These are phyloP conservation scores for Hirtodrosophila trivittata DNA, from an alignment of 2,888 invertebrate genomes.

Conservation along the genomic window DNA sequence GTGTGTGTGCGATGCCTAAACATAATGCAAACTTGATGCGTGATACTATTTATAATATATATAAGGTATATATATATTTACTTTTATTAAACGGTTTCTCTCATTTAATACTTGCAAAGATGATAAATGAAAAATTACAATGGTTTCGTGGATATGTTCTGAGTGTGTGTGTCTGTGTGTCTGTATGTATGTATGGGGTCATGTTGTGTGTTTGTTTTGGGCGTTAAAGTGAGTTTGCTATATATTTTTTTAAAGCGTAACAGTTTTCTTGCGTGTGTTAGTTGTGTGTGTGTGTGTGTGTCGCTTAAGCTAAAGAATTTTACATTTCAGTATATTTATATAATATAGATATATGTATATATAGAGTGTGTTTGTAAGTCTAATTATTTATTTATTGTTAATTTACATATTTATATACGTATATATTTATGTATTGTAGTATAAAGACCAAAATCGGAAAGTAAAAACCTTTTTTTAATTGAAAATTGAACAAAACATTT, in stretches of 20 bases:
- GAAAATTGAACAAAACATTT: slow-evolving; percentile 34
- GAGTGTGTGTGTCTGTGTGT: slow-evolving; percentile 12
- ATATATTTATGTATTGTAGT: slow-evolving; percentile 13
- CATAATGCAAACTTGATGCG: slow-evolving; percentile 49
- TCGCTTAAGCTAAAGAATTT: slow-evolving; percentile 62
- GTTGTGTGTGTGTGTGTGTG: slow-evolving; percentile 25
- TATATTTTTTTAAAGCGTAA: slow-evolving; percentile 66
- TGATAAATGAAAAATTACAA: slow-evolving; percentile 73
- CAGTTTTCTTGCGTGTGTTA: slow-evolving; percentile 65
- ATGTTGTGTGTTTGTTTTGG: slow-evolving; percentile 31
- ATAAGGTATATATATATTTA: slow-evolving; percentile 22
- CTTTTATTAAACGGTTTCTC: slow-evolving; percentile 62
- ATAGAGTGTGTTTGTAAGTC: slow-evolving; percentile 27
- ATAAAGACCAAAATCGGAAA: neutral
- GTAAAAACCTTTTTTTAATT: neutral
- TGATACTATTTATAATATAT: slow-evolving; percentile 28
- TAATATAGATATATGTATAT: neutral
- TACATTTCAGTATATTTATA: slow-evolving; percentile 59
- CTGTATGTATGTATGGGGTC: slow-evolving; percentile 19
- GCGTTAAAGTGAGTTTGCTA: slow-evolving; percentile 41
- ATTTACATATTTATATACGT: slow-evolving; percentile 44
- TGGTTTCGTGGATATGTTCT: slow-evolving; percentile 31
- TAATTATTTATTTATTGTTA: slow-evolving; percentile 47
- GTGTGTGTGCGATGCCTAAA: slow-evolving; percentile 24
- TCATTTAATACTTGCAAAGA: slow-evolving; percentile 74